phyloP scores from a whole-genome alignment of 2,113 vertebrate species.

The Pontoporia blainvillei region DNA sequence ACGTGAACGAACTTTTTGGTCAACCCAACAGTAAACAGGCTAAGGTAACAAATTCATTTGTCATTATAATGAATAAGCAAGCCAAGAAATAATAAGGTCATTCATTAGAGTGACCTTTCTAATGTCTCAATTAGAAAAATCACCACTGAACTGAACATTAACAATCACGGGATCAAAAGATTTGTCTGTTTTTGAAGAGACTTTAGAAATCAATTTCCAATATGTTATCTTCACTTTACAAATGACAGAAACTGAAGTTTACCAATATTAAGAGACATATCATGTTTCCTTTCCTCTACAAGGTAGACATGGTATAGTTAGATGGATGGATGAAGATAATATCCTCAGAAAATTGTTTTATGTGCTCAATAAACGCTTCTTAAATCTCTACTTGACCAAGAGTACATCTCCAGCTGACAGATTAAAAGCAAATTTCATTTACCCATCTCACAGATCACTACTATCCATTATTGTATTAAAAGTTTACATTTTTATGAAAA shows the following conservation, averaged over 20 bases:
- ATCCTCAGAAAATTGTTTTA: neutral
- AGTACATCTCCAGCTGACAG: neutral
- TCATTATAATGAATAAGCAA: neutral
- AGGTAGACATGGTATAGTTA: neutral
- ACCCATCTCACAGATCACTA: neutral
- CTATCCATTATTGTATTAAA: neutral
- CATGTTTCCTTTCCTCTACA: neutral
- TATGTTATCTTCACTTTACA: neutral
- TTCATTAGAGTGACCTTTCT: neutral
- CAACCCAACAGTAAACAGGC: neutral
- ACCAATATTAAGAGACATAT: neutral
- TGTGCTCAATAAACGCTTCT: neutral
- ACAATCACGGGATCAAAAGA: neutral
- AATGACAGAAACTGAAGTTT: neutral
- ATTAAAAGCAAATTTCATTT: neutral
- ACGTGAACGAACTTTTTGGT: too few relatives aligned
- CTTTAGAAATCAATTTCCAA: neutral
- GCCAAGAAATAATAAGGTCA: neutral
- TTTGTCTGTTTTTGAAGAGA: neutral
- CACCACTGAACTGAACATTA: neutral
- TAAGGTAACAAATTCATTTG: neutral
- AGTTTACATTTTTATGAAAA: neutral
- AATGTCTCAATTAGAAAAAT: neutral
- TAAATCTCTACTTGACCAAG: neutral
- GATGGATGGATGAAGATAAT: neutral